A percentile compares a stretch with the other conserved stretches of the same genome.
Conservation (phyloP, 2,113 vertebrate genomes). For the Semicossyphus pulcher region DNA sequence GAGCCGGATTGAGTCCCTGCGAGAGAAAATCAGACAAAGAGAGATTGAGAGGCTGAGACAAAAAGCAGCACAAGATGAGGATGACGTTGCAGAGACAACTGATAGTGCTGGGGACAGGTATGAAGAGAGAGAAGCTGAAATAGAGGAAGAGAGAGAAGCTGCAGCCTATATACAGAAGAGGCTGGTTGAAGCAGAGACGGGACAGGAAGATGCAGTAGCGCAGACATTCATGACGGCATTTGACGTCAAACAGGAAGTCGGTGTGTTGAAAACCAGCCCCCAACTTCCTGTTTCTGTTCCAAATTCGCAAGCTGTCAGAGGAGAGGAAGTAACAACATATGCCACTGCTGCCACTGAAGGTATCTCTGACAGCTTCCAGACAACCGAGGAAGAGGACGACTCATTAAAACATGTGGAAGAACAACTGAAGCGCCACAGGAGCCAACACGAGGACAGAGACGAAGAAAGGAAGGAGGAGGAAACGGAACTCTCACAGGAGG, state of each 20-base stretch:
- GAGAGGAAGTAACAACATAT: conserved; percentile 67
- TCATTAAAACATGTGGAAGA: conserved; percentile 59
- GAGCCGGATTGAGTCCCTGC: conserved; percentile 80
- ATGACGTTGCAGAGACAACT: conserved; percentile 30
- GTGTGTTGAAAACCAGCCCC: conserved; percentile 73
- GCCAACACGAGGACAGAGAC: conserved; percentile 31
- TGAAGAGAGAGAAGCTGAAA: conserved; percentile 40
- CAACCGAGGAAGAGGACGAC: conserved; percentile 55
- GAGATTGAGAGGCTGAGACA: conserved; percentile 62
- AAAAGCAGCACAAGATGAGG: conserved; percentile 32
- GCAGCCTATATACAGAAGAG: conserved; percentile 48
- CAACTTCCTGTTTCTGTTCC: conserved; percentile 83
- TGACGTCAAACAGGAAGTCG: conserved; percentile 81
- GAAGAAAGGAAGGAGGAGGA: conserved; percentile 55
- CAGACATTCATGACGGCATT: conserved; percentile 54
- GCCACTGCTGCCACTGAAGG: conserved; percentile 25
- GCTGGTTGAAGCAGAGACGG: conserved; percentile 37
- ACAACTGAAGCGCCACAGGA: conserved; percentile 21
- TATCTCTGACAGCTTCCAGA: conserved; percentile 24
- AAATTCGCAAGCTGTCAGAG: conserved; percentile 51
- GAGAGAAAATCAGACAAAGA: conserved; percentile 75
- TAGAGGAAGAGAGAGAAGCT: conserved; percentile 45
- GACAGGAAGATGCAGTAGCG: conserved; percentile 70
- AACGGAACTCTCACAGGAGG: conserved; percentile 50
- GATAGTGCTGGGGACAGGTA: conserved; percentile 2